Percentiles rank a stretch among this genome's conserved stretches.
Conservation (phyloP, 2,888 invertebrate species). For the Pomacea canaliculata region DNA sequence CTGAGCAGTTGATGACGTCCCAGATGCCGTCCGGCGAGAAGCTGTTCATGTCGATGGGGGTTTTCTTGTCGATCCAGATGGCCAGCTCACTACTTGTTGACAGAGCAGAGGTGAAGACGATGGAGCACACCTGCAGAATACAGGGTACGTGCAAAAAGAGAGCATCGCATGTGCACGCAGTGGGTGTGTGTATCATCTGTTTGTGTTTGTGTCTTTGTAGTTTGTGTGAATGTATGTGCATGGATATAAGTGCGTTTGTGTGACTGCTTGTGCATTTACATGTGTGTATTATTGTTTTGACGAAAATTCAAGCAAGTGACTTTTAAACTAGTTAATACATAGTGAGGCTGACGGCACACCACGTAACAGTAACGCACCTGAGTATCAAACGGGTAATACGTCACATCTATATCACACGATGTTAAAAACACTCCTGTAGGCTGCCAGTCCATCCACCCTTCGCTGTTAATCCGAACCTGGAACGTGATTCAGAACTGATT, state of each 20-base stretch:
- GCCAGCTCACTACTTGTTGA: not conserved
- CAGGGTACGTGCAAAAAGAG: not conserved
- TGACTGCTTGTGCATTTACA: too few relatives aligned
- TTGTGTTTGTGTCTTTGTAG: not conserved
- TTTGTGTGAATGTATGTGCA: not conserved
- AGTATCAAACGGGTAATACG: slow-evolving; percentile 33
- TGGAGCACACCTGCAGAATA: slow-evolving; percentile 14
- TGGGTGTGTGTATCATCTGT: not conserved
- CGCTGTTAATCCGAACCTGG: slow-evolving; percentile 13
- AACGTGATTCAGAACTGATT: too few relatives aligned
- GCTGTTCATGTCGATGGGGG: slow-evolving; percentile 1
- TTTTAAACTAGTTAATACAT: too few relatives aligned
- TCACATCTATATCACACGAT: slow-evolving; percentile 33
- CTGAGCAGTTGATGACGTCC: slow-evolving; percentile 19
- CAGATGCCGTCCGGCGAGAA: slow-evolving; percentile 31
- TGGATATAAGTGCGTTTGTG: too few relatives aligned
- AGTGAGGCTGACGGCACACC: too few relatives aligned
- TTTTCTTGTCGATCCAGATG: slow-evolving; percentile 13
- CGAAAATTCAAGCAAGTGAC: too few relatives aligned
- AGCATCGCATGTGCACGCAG: too few relatives aligned
- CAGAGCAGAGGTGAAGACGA: slow-evolving; percentile 18
- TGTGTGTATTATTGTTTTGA: too few relatives aligned
- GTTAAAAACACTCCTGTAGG: slow-evolving; percentile 25
- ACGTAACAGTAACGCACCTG: slow-evolving; percentile 13
- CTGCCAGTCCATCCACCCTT: slow-evolving; percentile 23